Evolutionary conservation across 2,888 invertebrate species (phyloP).

Genomic region (Philhelius pedissequus): DNA sequence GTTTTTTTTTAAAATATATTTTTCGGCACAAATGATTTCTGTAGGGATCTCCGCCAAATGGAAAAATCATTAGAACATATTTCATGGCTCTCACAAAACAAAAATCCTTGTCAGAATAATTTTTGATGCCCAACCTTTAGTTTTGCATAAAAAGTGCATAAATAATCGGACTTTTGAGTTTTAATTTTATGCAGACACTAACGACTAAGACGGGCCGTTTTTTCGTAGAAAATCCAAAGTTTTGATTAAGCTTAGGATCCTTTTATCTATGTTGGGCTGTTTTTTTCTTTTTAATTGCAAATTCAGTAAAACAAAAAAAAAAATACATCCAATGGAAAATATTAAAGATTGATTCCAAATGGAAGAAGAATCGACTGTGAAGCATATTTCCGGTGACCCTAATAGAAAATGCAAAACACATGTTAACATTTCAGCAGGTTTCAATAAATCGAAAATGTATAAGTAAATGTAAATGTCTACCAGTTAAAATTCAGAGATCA

Average conservation of each 20-base stretch:
- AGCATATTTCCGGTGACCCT: too few relatives aligned
- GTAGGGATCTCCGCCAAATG: slow-evolving; percentile 27
- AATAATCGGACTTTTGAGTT: slow-evolving; percentile 71
- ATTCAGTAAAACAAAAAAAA: background rate
- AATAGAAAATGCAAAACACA: too few relatives aligned
- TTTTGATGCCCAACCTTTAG: slow-evolving; percentile 37
- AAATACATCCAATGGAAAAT: too few relatives aligned
- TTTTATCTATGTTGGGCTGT: slow-evolving; percentile 59
- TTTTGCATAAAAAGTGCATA: slow-evolving; percentile 78
- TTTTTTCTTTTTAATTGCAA: too few relatives aligned
- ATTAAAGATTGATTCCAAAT: too few relatives aligned
- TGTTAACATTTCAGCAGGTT: too few relatives aligned
- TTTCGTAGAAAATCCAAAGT: slow-evolving; percentile 21
- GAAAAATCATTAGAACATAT: slow-evolving; percentile 10
- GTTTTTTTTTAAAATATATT: background rate
- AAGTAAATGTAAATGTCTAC: too few relatives aligned
- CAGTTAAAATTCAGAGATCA: too few relatives aligned
- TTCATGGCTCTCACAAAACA: background rate
- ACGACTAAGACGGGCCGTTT: background rate
- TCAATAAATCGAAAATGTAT: too few relatives aligned
- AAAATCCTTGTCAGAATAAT: slow-evolving; percentile 27
- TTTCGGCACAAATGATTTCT: slow-evolving; percentile 45
- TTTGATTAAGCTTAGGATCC: slow-evolving; percentile 38
- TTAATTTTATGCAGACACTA: slow-evolving; percentile 13
- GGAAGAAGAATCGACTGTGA: too few relatives aligned